Conservation (phyloP, 2,797 vertebrate genomes). For the Bovichtus variegatus region DNA sequence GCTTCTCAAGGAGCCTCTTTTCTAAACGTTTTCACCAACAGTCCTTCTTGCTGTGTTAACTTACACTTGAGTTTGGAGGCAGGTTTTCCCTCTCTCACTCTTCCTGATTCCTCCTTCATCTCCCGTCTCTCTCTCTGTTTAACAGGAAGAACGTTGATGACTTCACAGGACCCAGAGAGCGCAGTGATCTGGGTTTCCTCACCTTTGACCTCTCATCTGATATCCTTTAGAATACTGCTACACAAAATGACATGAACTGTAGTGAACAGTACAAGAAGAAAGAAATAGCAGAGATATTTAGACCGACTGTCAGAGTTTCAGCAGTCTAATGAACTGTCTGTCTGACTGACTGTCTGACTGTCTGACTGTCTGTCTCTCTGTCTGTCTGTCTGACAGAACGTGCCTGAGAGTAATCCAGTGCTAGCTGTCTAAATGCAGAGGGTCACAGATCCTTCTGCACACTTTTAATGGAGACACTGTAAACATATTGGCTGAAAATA, state of each 20-base stretch:
- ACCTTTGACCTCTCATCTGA: conserved; percentile 95
- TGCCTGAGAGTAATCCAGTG: too few species aligned
- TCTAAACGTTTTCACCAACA: background rate
- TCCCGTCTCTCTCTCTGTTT: background rate
- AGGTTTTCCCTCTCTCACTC: background rate
- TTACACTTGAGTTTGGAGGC: background rate
- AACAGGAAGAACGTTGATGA: conserved; percentile 98
- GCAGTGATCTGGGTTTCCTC: conserved; percentile 96
- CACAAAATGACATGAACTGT: background rate
- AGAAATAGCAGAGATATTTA: too few species aligned
- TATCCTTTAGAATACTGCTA: conserved; percentile 88
- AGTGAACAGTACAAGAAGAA: background rate
- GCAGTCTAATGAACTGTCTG: too few species aligned
- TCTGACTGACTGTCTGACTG: too few species aligned
- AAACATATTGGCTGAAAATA: background rate
- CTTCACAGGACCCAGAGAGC: conserved; percentile 96
- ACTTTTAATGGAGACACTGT: background rate
- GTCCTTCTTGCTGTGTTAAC: background rate
- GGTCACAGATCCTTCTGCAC: background rate
- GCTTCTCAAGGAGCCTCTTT: background rate
- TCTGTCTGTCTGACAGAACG: too few species aligned
- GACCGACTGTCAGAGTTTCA: too few species aligned
- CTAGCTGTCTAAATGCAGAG: too few species aligned
- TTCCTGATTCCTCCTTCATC: background rate
- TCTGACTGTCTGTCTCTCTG: too few species aligned